Conservation (phyloP, 2,888 invertebrate species). For the Latrodectus hesperus region DNA sequence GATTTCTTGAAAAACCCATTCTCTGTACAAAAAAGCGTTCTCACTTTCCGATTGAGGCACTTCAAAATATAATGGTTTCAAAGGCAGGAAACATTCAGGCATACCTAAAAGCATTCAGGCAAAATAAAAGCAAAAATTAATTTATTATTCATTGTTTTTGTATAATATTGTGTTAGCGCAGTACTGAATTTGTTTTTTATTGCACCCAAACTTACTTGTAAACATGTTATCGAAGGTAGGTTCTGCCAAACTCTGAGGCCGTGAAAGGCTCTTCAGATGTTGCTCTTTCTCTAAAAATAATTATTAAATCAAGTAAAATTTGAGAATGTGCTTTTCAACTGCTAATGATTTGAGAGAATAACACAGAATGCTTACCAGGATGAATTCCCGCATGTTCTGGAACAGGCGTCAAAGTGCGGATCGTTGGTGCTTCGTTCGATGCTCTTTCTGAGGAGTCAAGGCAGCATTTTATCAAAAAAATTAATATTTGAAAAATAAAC, state of each 20-base stretch:
- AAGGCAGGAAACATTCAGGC: constrained; percentile 60
- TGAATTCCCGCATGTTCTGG: neutral
- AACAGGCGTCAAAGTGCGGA: neutral
- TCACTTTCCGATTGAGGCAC: constrained; percentile 84
- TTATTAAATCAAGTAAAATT: neutral
- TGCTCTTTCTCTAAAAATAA: neutral
- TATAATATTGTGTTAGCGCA: too few relatives aligned
- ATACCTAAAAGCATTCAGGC: constrained; percentile 3
- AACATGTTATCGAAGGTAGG: neutral
- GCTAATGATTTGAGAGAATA: neutral
- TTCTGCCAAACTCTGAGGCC: neutral
- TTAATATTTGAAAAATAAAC: too few relatives aligned
- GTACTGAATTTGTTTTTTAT: neutral
- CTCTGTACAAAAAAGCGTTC: constrained; percentile 88
- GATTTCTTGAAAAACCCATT: constrained; percentile 91
- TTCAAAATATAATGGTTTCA: constrained; percentile 94
- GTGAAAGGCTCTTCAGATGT: neutral
- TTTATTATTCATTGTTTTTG: too few relatives aligned
- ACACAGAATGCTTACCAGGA: neutral
- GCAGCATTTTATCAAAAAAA: too few relatives aligned
- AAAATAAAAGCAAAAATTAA: too few relatives aligned
- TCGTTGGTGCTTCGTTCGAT: neutral
- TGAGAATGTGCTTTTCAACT: neutral
- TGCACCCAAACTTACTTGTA: neutral
- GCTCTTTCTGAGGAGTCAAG: neutral